Conservation (phyloP, 1,140 invertebrate species). For the Caenorhabditis briggsae region DNA sequence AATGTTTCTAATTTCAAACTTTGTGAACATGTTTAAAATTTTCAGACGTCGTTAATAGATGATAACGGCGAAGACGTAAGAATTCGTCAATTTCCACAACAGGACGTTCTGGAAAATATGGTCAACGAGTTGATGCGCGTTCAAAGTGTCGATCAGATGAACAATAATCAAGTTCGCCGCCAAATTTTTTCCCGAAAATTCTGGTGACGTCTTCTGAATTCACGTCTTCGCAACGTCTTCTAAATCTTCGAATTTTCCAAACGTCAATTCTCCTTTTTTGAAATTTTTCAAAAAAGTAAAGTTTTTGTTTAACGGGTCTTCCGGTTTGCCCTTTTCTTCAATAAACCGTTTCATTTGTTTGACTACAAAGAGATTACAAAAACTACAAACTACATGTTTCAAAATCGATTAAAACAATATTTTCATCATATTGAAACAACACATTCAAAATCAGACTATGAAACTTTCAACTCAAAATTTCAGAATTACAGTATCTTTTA, state of each 20-base stretch:
- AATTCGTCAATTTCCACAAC: constrained; percentile 24
- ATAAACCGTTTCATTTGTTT: constrained; percentile 46
- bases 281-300: too few species aligned
- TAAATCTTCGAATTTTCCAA: background rate
- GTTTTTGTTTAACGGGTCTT: background rate
- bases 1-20: too few species aligned
- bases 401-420: too few species aligned
- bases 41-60: background rate
- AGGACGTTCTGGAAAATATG: constrained; percentile 34
- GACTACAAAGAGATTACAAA: too few species aligned
- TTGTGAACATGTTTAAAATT: too few species aligned
- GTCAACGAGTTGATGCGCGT: constrained; percentile 43
- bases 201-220: background rate
- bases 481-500: too few species aligned
- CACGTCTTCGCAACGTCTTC: background rate
- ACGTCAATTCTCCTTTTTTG: too few species aligned
- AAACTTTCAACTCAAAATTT: too few species aligned
- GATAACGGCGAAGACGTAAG: background rate
- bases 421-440: too few species aligned
- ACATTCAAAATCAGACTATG: too few species aligned
- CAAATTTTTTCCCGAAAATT: constrained; percentile 35
- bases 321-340: background rate
- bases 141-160: constrained; percentile 46
- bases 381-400: too few species aligned
- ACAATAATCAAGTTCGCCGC: constrained; percentile 33